Evolutionary conservation across 2,113 vertebrate genomes (phyloP).

Genomic region (Gasterosteus nipponicus): DNA sequence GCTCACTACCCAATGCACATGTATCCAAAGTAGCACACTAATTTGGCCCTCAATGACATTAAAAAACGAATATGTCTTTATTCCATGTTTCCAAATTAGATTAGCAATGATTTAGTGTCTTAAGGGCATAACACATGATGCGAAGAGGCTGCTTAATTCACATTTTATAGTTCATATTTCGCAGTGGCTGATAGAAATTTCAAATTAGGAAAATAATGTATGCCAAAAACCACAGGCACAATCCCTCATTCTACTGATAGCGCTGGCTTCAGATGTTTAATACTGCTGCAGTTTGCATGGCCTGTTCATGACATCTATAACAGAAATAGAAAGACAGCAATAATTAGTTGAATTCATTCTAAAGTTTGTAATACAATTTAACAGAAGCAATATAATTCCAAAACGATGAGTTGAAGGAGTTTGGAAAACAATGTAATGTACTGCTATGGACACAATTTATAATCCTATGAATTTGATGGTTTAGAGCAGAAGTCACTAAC

Average conservation of each 20-base stretch:
- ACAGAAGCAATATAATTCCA: too few species aligned
- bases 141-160: constrained; percentile 54
- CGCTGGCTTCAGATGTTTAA: constrained; percentile 24
- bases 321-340: background rate
- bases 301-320: constrained; percentile 5
- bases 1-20: constrained; percentile 2
- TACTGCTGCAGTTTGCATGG: constrained; percentile 19
- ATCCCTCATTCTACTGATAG: constrained; percentile 19
- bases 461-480: too few species aligned
- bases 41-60: constrained; percentile 36
- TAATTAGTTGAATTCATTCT: too few species aligned
- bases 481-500: too few species aligned
- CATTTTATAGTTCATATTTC: constrained; percentile 46
- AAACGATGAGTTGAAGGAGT: too few species aligned
- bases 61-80: constrained; percentile 33
- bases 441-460: too few species aligned
- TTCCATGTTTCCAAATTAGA: constrained; percentile 45
- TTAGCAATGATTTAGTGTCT: constrained; percentile 54
- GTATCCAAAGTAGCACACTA: constrained; percentile 9
- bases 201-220: constrained; percentile 49
- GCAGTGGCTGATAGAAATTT: constrained; percentile 44
- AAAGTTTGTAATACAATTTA: too few species aligned
- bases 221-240: constrained; percentile 36
- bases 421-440: too few species aligned
- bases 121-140: constrained; percentile 23